These are phyloP conservation scores for Nanorana parkeri DNA, from an alignment of 2,113 vertebrate species.

Conservation along the genomic window DNA sequence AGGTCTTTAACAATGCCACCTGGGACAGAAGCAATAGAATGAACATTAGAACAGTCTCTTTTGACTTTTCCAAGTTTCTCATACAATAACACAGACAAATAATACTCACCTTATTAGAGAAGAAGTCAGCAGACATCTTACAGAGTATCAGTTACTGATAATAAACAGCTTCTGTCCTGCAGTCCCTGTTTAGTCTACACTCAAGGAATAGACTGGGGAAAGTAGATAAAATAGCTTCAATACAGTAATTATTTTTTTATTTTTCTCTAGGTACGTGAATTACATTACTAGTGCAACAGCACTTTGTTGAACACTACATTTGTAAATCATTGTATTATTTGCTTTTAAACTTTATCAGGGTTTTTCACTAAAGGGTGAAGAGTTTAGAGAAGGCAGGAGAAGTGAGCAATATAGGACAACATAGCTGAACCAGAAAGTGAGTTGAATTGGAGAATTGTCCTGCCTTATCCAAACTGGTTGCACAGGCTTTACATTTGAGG, in stretches of 20 bases:
- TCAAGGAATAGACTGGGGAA: conserved; percentile 4
- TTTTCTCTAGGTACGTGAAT: not conserved
- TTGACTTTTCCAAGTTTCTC: not conserved
- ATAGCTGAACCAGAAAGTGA: too few relatives aligned
- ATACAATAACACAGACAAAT: conserved; percentile 30
- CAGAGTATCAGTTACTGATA: conserved; percentile 35
- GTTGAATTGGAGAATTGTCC: too few relatives aligned
- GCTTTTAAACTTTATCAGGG: too few relatives aligned
- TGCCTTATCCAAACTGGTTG: too few relatives aligned
- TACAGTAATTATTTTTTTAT: not conserved
- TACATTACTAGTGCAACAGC: not conserved
- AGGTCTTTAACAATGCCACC: conserved; percentile 53
- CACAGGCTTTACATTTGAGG: too few relatives aligned
- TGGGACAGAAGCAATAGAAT: conserved; percentile 50
- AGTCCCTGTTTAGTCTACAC: conserved; percentile 25
- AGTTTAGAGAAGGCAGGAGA: too few relatives aligned
- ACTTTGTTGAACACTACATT: not conserved
- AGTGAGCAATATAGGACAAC: too few relatives aligned
- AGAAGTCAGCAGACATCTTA: not conserved
- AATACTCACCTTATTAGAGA: conserved; percentile 24
- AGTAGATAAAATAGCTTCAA: not conserved
- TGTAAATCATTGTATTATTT: not conserved
- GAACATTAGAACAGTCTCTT: conserved; percentile 3
- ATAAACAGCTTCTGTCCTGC: conserved; percentile 38
- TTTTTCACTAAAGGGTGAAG: too few relatives aligned